Percentiles rank a stretch among this genome's conserved stretches.
Evolutionary conservation across 2,888 invertebrate genomes (phyloP).

Genomic region (Protophormia terraenovae): DNA sequence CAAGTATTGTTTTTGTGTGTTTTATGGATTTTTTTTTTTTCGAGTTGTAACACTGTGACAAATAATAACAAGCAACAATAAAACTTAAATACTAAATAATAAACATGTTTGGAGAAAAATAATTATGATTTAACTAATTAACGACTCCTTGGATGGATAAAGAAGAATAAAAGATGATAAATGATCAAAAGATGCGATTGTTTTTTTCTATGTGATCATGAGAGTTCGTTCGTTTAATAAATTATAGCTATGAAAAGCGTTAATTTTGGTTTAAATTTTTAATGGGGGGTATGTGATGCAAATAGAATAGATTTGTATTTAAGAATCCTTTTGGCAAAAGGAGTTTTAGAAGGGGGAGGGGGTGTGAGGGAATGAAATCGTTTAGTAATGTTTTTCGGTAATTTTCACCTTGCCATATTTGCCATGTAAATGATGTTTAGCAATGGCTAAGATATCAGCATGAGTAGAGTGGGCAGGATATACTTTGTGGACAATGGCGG

Average conservation of each 20-base stretch:
- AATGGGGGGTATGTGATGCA: slow-evolving; percentile 22
- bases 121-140: slow-evolving; percentile 41
- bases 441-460: slow-evolving; percentile 75
- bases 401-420: slow-evolving; percentile 79
- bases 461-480: slow-evolving; percentile 75
- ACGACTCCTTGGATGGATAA: slow-evolving; percentile 31
- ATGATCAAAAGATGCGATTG: slow-evolving; percentile 21
- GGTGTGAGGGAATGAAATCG: slow-evolving; percentile 72
- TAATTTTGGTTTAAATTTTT: slow-evolving; percentile 23
- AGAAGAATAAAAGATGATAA: neutral
- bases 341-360: neutral
- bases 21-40: neutral
- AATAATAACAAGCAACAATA: slow-evolving; percentile 44
- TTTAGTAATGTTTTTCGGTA: slow-evolving; percentile 79
- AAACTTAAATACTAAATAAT: slow-evolving; percentile 34
- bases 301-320: neutral
- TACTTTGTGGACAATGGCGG: slow-evolving; percentile 73
- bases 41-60: slow-evolving; percentile 18
- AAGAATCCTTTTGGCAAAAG: neutral
- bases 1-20: neutral
- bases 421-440: slow-evolving; percentile 78
- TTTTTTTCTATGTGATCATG: slow-evolving; percentile 35
- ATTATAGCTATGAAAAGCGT: slow-evolving; percentile 72
- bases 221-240: slow-evolving; percentile 71
- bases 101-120: slow-evolving; percentile 2